These are phyloP conservation scores for Rafetus swinhoei DNA, from an alignment of 2,113 vertebrate genomes.

Conservation along the genomic window DNA sequence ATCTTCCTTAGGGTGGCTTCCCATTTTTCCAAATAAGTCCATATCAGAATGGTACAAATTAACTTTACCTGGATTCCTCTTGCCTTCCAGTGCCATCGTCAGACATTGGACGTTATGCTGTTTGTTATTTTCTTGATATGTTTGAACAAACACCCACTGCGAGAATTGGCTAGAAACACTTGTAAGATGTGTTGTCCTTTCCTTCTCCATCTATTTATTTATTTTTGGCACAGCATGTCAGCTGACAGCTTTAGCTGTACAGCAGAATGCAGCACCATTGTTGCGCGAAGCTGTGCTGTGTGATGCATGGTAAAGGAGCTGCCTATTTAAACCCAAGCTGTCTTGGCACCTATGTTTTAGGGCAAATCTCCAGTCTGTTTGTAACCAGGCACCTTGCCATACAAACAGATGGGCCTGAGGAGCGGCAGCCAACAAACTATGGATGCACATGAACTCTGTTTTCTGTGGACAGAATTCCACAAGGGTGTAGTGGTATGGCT, in stretches of 20 bases:
- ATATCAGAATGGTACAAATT: not conserved
- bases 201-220: not conserved
- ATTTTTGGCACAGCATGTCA: not conserved
- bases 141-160: not conserved
- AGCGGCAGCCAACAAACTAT: conserved; percentile 8
- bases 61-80: not conserved
- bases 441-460: not conserved
- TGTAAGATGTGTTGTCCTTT: fast-evolving
- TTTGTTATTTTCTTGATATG: fast-evolving
- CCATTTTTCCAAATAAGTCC: not conserved
- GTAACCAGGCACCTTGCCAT: not conserved
- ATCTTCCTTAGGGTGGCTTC: not conserved
- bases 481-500: not conserved
- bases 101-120: not conserved
- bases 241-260: too few species aligned
- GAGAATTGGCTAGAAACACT: not conserved
- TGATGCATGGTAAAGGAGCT: not conserved
- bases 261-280: fast-evolving
- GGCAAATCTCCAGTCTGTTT: conserved; percentile 20
- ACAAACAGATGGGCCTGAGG: not conserved
- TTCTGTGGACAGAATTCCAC: conserved; percentile 41
- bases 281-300: fast-evolving
- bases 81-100: not conserved
- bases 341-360: not conserved
- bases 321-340: not conserved